Percentiles rank a stretch among this genome's conserved stretches.
phyloP scores from a whole-genome alignment of 2,888 invertebrate genomes.

The Bellardia bayeri region DNA sequence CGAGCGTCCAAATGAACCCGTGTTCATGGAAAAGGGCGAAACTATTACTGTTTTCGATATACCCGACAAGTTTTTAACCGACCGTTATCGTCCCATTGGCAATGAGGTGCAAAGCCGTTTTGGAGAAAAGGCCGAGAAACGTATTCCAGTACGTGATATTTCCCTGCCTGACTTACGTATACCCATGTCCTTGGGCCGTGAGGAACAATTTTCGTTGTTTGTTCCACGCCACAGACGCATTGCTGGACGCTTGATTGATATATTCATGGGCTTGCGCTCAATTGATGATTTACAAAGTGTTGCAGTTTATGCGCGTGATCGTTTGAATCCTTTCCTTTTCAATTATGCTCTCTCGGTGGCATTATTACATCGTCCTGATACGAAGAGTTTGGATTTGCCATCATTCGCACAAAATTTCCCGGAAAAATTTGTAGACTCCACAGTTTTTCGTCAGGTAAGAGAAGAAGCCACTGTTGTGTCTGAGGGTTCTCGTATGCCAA shows the following conservation, averaged over 20 bases:
- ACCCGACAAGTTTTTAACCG: conserved; percentile 87
- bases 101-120: conserved; percentile 86
- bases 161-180: conserved; percentile 87
- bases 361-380: conserved; percentile 88
- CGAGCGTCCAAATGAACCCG: conserved; percentile 91
- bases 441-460: conserved; percentile 86
- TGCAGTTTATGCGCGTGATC: conserved; percentile 89
- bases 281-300: conserved; percentile 89
- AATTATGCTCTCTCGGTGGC: conserved; percentile 92
- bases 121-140: conserved; percentile 85
- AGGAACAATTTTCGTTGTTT: conserved; percentile 89
- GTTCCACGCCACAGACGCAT: conserved; percentile 88
- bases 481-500: conserved; percentile 87
- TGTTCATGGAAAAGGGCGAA: conserved; percentile 90
- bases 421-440: conserved; percentile 87
- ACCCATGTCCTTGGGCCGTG: conserved; percentile 87
- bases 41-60: conserved; percentile 86
- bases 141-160: conserved; percentile 87
- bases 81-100: conserved; percentile 85
- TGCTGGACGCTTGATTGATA: conserved; percentile 88
- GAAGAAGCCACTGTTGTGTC: conserved; percentile 86
- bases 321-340: conserved; percentile 91
- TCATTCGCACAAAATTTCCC: conserved; percentile 88
- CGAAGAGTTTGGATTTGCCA: conserved; percentile 86
- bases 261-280: conserved; percentile 89